A percentile compares a stretch with the other conserved stretches of the same genome.
These are phyloP conservation scores for Corythucha ciliata DNA, from an alignment of 2,888 invertebrate species.

Conservation along the genomic window DNA sequence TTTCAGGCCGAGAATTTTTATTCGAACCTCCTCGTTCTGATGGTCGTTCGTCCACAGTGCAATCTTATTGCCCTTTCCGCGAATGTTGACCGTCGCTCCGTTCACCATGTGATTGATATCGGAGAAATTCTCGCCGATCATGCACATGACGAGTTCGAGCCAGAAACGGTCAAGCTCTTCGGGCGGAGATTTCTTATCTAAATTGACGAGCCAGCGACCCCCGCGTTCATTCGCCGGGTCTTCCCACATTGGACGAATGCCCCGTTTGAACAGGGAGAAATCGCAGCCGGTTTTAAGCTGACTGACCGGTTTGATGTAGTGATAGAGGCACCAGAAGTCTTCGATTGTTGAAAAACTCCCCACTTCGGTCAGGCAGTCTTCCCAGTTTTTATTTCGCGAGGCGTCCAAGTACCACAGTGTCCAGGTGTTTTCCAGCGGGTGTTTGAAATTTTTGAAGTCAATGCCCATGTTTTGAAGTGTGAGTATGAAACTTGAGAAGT, in stretches of 20 bases:
- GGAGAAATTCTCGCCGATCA: conserved; percentile 92
- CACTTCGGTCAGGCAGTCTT: conserved; percentile 78
- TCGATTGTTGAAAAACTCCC: conserved; percentile 91
- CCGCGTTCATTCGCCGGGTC: conserved; percentile 81
- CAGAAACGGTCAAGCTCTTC: conserved; percentile 70
- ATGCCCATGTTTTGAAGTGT: no score
- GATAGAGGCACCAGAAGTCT: conserved; percentile 95
- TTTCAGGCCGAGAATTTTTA: conserved; percentile 80
- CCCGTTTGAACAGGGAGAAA: conserved; percentile 74
- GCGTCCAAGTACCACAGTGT: conserved; percentile 96
- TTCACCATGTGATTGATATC: conserved; percentile 88
- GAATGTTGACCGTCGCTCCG: conserved; percentile 91
- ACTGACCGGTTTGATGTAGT: conserved; percentile 79
- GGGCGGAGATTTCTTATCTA: conserved; percentile 58
- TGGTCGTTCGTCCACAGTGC: conserved; percentile 83
- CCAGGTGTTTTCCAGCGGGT: conserved; percentile 91
- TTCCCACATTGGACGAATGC: conserved; percentile 92
- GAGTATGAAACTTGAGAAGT: no score
- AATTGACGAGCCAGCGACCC: conserved; percentile 82
- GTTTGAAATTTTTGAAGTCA: no score
- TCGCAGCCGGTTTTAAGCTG: conserved; percentile 75
- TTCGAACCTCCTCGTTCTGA: conserved; percentile 58
- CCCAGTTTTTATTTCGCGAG: conserved; percentile 83
- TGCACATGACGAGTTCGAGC: conserved; percentile 62
- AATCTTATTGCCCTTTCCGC: conserved; percentile 84